These are phyloP conservation scores for Takifugu flavidus DNA, from an alignment of 2,113 vertebrate genomes.

Conservation along the genomic window DNA sequence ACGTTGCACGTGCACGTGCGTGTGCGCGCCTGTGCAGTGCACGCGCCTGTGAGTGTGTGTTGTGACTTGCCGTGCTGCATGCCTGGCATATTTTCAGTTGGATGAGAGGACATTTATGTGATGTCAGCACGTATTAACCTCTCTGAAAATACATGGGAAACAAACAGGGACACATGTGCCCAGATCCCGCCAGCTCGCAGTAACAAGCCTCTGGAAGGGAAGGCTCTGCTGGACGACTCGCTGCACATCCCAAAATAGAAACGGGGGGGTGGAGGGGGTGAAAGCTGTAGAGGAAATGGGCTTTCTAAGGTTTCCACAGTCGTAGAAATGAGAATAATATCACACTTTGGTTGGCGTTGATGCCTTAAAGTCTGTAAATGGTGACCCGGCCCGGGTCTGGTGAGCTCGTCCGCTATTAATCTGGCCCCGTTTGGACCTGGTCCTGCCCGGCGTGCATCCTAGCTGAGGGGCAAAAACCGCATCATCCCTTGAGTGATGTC, in stretches of 20 bases:
- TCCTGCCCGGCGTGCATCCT: no score
- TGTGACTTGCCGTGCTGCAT: conserved; percentile 49
- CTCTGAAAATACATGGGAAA: conserved; percentile 57
- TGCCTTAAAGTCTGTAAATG: no score
- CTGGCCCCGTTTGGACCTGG: no score
- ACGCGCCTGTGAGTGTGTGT: conserved; percentile 21
- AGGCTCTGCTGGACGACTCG: conserved; percentile 45
- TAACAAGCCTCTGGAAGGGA: conserved; percentile 51
- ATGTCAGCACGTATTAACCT: conserved; percentile 72
- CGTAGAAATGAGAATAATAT: background rate
- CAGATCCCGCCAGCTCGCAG: conserved; percentile 56
- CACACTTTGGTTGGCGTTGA: no score
- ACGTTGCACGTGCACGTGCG: background rate
- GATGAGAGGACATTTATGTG: conserved; percentile 69
- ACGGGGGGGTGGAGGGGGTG: conserved; percentile 14
- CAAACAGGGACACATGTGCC: conserved; percentile 65
- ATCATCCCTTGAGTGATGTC: no score
- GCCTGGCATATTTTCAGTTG: conserved; percentile 67
- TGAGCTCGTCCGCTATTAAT: no score
- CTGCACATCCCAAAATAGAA: conserved; percentile 49
- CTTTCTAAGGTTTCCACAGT: conserved; percentile 13
- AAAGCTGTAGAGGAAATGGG: conserved; percentile 1
- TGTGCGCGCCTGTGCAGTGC: background rate
- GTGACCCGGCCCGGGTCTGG: no score
- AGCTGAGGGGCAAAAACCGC: no score